Percentiles rank a stretch among this genome's conserved stretches.
phyloP scores from a whole-genome alignment of 1,140 invertebrate species.

The Dinoponera quadriceps region DNA sequence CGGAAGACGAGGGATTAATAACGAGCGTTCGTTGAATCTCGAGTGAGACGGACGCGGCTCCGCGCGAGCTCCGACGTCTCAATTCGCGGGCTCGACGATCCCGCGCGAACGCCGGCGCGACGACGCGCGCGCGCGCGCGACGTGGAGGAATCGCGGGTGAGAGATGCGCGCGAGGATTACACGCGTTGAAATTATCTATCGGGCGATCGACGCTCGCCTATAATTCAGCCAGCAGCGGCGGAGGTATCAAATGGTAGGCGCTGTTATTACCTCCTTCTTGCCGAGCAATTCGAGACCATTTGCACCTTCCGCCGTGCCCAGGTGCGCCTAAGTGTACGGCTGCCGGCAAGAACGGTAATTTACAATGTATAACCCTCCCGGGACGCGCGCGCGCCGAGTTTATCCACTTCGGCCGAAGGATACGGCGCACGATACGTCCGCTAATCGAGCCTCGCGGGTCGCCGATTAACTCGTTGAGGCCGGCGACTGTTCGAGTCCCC shows the following conservation, averaged over 20 bases:
- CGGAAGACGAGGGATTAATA: no score
- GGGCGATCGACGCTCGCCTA: conserved; percentile 49
- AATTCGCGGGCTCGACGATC: neutral
- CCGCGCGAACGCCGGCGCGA: neutral
- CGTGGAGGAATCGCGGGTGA: neutral
- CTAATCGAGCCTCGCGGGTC: conserved; percentile 15
- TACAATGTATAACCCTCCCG: conserved; percentile 44
- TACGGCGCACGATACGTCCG: conserved; percentile 1
- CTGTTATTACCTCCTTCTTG: conserved; percentile 58
- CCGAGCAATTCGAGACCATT: conserved; percentile 58
- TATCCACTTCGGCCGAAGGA: neutral
- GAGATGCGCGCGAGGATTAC: conserved; percentile 9
- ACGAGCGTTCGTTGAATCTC: no score
- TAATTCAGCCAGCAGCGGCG: conserved; percentile 52
- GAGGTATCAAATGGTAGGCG: conserved; percentile 57
- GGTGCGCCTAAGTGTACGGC: conserved; percentile 58
- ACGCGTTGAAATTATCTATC: conserved; percentile 56
- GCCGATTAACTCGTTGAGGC: conserved; percentile 40
- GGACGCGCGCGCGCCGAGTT: neutral
- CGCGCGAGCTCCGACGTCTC: no score
- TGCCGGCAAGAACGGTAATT: conserved; percentile 59
- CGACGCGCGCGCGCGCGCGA: conserved; percentile 9
- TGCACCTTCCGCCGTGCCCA: conserved; percentile 60
- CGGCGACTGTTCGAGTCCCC: no score
- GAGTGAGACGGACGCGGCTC: no score